Evolutionary conservation across 2,888 invertebrate genomes (phyloP).

Genomic region (Thyatira batis): DNA sequence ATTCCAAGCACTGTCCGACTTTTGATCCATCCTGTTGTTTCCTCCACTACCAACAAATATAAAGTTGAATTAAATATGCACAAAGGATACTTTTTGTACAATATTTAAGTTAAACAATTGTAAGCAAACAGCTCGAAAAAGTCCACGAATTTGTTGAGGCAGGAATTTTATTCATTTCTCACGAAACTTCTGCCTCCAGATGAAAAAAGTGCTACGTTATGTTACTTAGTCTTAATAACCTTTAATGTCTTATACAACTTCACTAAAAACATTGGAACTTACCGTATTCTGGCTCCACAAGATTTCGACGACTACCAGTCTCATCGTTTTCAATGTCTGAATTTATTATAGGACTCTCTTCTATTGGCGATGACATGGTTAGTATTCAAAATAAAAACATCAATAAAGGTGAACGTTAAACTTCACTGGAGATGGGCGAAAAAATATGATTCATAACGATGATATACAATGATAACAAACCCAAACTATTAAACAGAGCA

Average conservation of each 20-base stretch:
- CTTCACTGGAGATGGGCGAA: background rate
- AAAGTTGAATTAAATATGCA: background rate
- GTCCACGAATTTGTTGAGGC: no score
- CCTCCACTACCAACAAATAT: constrained; percentile 65
- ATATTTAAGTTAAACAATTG: background rate
- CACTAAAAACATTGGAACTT: constrained; percentile 13
- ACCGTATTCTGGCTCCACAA: constrained; percentile 64
- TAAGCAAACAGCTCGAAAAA: no score
- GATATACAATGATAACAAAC: constrained; percentile 13
- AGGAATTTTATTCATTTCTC: no score
- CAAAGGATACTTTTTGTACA: background rate
- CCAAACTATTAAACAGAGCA: constrained; percentile 26
- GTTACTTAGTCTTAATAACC: background rate
- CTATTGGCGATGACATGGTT: constrained; percentile 61
- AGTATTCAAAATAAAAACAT: constrained; percentile 38
- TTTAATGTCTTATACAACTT: no score
- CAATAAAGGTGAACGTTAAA: constrained; percentile 30
- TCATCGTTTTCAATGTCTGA: constrained; percentile 72
- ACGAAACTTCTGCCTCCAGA: no score
- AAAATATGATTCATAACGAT: background rate
- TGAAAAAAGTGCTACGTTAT: no score
- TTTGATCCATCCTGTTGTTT: constrained; percentile 86
- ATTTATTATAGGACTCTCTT: constrained; percentile 74
- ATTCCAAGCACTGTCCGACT: constrained; percentile 90
- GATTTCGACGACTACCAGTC: constrained; percentile 61